These are phyloP conservation scores for Malthinus seriepunctatus DNA, from an alignment of 2,888 invertebrate genomes.

Conservation along the genomic window DNA sequence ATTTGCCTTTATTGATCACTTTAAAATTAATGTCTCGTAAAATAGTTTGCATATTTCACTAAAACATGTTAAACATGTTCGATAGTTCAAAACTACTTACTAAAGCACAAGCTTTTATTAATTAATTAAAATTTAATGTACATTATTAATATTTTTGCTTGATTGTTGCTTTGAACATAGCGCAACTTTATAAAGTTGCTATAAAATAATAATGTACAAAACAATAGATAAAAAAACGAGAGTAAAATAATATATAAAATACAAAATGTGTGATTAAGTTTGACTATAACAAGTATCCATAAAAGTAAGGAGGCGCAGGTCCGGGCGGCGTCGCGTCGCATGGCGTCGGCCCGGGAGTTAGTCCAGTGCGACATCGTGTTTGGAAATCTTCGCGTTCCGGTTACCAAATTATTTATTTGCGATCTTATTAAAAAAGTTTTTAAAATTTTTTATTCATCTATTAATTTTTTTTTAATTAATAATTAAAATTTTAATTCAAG, in stretches of 20 bases:
- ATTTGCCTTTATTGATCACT: constrained; percentile 3
- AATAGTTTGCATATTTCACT: constrained; percentile 2
- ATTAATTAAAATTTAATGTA: too few species aligned
- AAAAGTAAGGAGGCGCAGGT: constrained; percentile 46
- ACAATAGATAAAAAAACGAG: too few species aligned
- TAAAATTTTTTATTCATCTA: not conserved
- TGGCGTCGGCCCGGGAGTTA: constrained; percentile 61
- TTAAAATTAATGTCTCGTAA: constrained; percentile 4
- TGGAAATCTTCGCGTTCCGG: constrained; percentile 28
- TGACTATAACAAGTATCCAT: constrained; percentile 18
- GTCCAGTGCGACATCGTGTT: constrained; percentile 53
- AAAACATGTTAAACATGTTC: too few species aligned
- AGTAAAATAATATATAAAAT: not conserved
- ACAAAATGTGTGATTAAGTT: constrained; percentile 20
- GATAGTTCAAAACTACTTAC: too few species aligned
- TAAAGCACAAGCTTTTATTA: too few species aligned
- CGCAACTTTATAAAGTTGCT: too few species aligned
- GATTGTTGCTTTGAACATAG: too few species aligned
- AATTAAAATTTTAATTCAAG: too few species aligned
- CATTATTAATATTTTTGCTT: too few species aligned
- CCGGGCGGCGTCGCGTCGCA: constrained; percentile 60
- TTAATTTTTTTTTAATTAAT: too few species aligned
- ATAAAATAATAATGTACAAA: too few species aligned
- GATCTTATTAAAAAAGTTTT: constrained; percentile 10
- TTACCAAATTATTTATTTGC: constrained; percentile 1